Percentiles rank a stretch among this genome's conserved stretches.
These are phyloP conservation scores for Drosophila multiciliata DNA, from an alignment of 2,888 invertebrate genomes.

Conservation along the genomic window DNA sequence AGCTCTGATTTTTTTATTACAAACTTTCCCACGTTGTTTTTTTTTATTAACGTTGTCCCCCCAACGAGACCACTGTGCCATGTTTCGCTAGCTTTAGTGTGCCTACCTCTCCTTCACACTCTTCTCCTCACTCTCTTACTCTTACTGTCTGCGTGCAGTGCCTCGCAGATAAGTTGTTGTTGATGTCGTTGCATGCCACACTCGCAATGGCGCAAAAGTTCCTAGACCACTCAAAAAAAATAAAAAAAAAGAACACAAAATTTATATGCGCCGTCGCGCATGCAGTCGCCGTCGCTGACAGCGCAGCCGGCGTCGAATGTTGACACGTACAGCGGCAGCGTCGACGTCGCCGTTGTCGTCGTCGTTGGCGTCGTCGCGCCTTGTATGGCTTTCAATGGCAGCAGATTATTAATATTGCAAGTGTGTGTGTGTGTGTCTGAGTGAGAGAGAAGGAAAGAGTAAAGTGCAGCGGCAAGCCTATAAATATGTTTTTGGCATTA, in stretches of 20 bases:
- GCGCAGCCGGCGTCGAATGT: constrained; percentile 69
- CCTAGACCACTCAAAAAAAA: constrained; percentile 73
- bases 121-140: background rate
- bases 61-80: constrained; percentile 58
- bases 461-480: constrained; percentile 30
- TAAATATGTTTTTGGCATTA: constrained; percentile 74
- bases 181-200: constrained; percentile 73
- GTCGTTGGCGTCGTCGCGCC: constrained; percentile 62
- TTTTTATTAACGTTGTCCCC: constrained; percentile 37
- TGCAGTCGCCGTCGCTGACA: constrained; percentile 66
- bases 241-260: constrained; percentile 69
- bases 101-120: background rate
- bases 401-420: constrained; percentile 80
- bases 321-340: constrained; percentile 68
- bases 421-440: constrained; percentile 42
- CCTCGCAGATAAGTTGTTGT: constrained; percentile 59
- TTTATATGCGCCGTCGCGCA: constrained; percentile 80
- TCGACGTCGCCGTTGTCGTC: constrained; percentile 11
- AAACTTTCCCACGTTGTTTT: constrained; percentile 48
- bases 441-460: background rate
- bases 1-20: constrained; percentile 14
- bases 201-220: constrained; percentile 79
- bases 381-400: constrained; percentile 80
- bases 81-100: constrained; percentile 24
- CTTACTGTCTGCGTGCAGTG: constrained; percentile 45